phyloP scores from a whole-genome alignment of 2,888 invertebrate genomes.

The Drymonia ruficornis region DNA sequence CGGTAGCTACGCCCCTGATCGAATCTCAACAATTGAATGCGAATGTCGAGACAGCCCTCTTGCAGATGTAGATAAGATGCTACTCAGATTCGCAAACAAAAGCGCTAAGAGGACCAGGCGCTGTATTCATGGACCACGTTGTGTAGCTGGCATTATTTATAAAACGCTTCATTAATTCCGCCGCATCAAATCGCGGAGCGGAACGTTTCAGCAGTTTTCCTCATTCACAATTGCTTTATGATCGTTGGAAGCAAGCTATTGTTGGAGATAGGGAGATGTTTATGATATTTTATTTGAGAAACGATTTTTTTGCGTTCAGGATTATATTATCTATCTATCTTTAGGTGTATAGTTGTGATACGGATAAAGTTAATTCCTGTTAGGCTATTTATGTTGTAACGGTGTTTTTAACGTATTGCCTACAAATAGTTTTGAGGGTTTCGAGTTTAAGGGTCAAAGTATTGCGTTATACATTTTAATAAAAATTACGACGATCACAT shows the following conservation, averaged over 20 bases:
- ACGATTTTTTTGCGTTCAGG: neutral
- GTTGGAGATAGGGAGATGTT: neutral
- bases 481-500: too few species aligned
- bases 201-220: slow-evolving; percentile 11
- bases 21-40: too few species aligned
- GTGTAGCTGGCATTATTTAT: slow-evolving; percentile 19
- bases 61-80: slow-evolving; percentile 24
- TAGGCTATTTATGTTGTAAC: too few species aligned
- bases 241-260: neutral
- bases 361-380: too few species aligned
- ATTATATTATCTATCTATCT: neutral
- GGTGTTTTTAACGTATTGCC: too few species aligned
- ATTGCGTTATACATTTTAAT: too few species aligned
- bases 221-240: slow-evolving; percentile 10
- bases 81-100: slow-evolving; percentile 28
- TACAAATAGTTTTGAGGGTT: too few species aligned
- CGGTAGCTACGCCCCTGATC: too few species aligned
- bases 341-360: neutral
- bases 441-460: too few species aligned
- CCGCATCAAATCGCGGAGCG: slow-evolving; percentile 9
- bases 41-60: slow-evolving; percentile 18
- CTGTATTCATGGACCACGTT: slow-evolving; percentile 18
- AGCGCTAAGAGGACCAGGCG: slow-evolving; percentile 17
- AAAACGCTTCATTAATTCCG: slow-evolving; percentile 14
- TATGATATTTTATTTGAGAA: neutral